Percentiles rank a stretch among this genome's conserved stretches.
Conservation (phyloP, 2,797 vertebrate species). For the Peromyscus eremicus region DNA sequence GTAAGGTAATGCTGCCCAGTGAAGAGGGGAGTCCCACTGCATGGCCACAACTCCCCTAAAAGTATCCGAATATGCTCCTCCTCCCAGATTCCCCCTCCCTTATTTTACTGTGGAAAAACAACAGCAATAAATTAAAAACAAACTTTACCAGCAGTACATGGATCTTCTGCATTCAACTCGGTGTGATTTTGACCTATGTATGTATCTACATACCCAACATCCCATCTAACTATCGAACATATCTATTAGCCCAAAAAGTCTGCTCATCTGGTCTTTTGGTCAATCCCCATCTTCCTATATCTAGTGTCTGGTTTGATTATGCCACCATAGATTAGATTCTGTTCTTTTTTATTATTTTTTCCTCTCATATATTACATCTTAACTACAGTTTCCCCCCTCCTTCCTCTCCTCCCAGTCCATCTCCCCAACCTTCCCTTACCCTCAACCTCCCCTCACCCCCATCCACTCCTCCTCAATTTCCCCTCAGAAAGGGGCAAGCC, state of each 20-base stretch:
- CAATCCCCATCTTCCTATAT: background rate
- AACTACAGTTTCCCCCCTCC: background rate
- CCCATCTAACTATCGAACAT: background rate
- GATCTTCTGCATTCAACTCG: background rate
- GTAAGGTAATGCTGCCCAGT: background rate
- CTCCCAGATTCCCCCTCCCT: background rate
- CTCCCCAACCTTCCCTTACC: background rate
- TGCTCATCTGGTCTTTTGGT: background rate
- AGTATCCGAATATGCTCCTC: background rate
- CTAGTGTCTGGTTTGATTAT: background rate
- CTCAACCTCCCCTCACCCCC: background rate
- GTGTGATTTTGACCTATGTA: background rate
- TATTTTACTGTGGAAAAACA: background rate
- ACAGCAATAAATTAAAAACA: background rate
- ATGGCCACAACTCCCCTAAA: background rate
- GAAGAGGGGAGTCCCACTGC: rapidly evolving
- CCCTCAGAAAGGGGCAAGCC: background rate
- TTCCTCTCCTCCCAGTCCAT: background rate
- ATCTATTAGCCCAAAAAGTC: background rate
- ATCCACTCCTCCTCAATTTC: background rate
- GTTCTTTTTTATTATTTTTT: background rate
- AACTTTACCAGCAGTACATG: too few relatives aligned
- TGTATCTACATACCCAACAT: background rate
- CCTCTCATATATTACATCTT: background rate
- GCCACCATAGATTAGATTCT: background rate